These are phyloP conservation scores for Gymnoscopelus microlampas DNA, from an alignment of 2,797 vertebrate genomes.

Conservation along the genomic window DNA sequence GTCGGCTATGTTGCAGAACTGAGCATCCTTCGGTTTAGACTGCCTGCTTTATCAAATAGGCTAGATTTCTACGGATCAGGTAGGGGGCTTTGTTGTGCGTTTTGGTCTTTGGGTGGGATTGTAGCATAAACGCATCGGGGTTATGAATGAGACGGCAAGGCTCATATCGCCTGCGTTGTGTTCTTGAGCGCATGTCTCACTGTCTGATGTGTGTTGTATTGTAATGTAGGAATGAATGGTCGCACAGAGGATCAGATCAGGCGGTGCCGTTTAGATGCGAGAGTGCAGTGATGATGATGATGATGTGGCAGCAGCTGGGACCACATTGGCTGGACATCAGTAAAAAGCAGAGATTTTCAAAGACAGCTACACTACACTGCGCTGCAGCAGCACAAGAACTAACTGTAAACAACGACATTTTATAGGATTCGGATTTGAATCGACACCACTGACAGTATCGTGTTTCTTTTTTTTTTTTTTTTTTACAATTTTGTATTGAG, in stretches of 20 bases:
- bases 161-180: background rate
- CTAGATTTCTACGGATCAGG: too few species aligned
- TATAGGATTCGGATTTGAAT: slow-evolving; percentile 5
- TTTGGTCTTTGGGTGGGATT: too few species aligned
- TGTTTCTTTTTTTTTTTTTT: too few species aligned
- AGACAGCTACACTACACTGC: background rate
- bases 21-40: slow-evolving; percentile 7
- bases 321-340: slow-evolving; percentile 5
- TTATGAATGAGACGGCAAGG: slow-evolving; percentile 1
- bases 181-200: slow-evolving; percentile 30
- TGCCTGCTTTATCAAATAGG: slow-evolving; percentile 3
- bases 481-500: too few species aligned
- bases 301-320: slow-evolving; percentile 20
- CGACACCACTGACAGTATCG: too few species aligned
- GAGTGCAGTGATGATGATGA: slow-evolving; percentile 42
- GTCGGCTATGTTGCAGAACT: slow-evolving; percentile 11
- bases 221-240: slow-evolving; percentile 52
- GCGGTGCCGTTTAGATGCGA: slow-evolving; percentile 30
- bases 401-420: background rate
- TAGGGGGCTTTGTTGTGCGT: too few species aligned
- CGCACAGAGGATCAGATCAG: slow-evolving; percentile 19
- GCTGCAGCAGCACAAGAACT: too few species aligned
- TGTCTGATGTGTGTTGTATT: background rate
- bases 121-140: background rate
- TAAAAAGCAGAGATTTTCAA: background rate